phyloP scores from a whole-genome alignment of 64 coral and sea anemone genomes.

The Stylophora pistillata region DNA sequence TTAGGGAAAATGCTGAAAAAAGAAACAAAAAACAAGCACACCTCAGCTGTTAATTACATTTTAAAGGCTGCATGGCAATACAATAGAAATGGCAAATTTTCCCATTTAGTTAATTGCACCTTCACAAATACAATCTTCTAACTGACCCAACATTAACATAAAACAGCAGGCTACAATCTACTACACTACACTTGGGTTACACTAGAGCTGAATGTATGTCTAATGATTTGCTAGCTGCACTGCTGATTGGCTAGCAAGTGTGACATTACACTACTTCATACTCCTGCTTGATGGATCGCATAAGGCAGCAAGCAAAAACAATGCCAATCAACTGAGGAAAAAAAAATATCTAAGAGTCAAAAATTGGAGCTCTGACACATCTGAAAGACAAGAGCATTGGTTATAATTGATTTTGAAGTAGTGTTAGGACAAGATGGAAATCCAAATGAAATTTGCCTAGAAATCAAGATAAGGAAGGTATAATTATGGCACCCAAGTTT shows the following conservation, averaged over 20 bases:
- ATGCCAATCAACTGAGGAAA: slow-evolving; percentile 83
- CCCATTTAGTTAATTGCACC: not conserved
- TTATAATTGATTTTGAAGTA: no score
- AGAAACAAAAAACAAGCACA: no score
- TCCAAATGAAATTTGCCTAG: no score
- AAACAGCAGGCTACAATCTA: not conserved
- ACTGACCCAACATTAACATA: not conserved
- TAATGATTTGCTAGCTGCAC: not conserved
- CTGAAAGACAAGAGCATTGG: no score
- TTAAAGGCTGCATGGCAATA: no score
- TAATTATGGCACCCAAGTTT: no score
- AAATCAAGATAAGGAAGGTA: no score
- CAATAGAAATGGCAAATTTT: no score
- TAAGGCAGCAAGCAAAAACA: slow-evolving; percentile 90
- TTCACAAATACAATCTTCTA: not conserved
- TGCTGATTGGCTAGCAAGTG: slow-evolving; percentile 19
- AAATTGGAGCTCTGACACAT: not conserved
- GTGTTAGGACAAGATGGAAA: no score
- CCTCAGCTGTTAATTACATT: no score
- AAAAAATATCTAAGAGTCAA: not conserved
- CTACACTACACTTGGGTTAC: not conserved
- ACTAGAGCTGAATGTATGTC: not conserved
- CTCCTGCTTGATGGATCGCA: slow-evolving; percentile 96
- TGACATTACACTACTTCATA: slow-evolving; percentile 94
- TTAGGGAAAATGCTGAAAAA: no score